phyloP scores from a whole-genome alignment of 1,140 invertebrate genomes.

The Oryctes rhinoceros region DNA sequence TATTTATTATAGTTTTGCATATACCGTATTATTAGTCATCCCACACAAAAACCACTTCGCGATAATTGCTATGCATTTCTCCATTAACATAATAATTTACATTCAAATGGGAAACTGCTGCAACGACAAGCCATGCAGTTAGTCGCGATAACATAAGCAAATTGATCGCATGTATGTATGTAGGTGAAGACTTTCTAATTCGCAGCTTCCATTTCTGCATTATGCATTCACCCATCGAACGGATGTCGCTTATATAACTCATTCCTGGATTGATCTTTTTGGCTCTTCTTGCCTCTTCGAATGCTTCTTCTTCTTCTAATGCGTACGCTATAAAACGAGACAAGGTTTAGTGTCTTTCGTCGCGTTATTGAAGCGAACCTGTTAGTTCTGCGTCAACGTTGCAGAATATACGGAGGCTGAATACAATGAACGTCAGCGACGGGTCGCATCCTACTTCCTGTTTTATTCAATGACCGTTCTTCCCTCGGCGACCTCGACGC shows the following conservation, averaged over 20 bases:
- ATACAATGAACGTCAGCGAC: conserved; percentile 14
- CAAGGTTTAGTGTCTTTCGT: conserved; percentile 14
- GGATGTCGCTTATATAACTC: conserved; percentile 15
- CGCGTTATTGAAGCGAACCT: conserved; percentile 15
- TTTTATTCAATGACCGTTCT: conserved; percentile 14
- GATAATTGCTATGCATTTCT: background rate
- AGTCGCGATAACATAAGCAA: background rate
- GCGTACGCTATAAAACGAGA: background rate
- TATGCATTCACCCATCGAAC: background rate
- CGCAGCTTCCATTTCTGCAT: conserved; percentile 2
- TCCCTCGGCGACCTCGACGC: background rate
- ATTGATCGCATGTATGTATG: conserved; percentile 2
- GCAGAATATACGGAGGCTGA: background rate
- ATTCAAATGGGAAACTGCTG: background rate
- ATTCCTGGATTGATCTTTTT: background rate
- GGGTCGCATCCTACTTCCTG: conserved; percentile 32
- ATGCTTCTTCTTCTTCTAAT: background rate
- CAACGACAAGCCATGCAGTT: background rate
- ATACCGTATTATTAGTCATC: background rate
- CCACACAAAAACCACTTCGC: background rate
- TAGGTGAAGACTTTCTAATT: conserved; percentile 21
- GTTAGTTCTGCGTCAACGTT: background rate
- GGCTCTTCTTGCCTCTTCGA: no score
- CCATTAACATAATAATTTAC: conserved; percentile 7
- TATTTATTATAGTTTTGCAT: background rate